phyloP scores from a whole-genome alignment of 2,797 vertebrate genomes.

The Borostomias antarcticus region DNA sequence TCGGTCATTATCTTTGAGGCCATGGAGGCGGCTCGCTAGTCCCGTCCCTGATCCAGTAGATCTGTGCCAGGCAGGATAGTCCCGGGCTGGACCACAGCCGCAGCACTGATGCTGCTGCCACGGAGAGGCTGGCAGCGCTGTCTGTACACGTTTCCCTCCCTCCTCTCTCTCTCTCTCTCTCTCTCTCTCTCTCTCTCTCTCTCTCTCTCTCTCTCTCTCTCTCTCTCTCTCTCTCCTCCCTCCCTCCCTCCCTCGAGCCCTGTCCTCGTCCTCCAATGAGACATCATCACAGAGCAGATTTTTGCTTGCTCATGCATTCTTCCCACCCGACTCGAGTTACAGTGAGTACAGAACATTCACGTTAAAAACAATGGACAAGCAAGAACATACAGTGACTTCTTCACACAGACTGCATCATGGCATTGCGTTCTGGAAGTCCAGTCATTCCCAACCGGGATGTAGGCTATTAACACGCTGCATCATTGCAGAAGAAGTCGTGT shows the following conservation, averaged over 20 bases:
- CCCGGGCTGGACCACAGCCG: slow-evolving; percentile 52
- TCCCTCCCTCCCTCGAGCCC: slow-evolving; percentile 26
- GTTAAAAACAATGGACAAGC: background rate
- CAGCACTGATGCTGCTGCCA: slow-evolving; percentile 49
- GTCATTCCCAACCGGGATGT: too few species aligned
- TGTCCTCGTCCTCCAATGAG: background rate
- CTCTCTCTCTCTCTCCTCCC: slow-evolving; percentile 12
- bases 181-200: slow-evolving; percentile 33
- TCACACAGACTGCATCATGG: too few species aligned
- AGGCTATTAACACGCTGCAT: too few species aligned
- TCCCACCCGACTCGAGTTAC: slow-evolving; percentile 24
- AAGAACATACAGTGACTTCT: background rate
- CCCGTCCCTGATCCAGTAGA: slow-evolving; percentile 16
- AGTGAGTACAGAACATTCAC: slow-evolving; percentile 1
- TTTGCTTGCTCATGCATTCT: slow-evolving; percentile 67
- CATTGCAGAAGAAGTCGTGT: too few species aligned
- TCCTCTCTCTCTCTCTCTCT: slow-evolving; percentile 29
- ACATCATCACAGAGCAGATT: slow-evolving; percentile 28
- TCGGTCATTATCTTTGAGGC: slow-evolving; percentile 74
- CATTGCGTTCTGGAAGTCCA: too few species aligned
- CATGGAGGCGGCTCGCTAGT: slow-evolving; percentile 35
- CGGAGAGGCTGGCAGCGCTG: slow-evolving; percentile 56
- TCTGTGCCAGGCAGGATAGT: slow-evolving; percentile 22
- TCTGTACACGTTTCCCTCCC: slow-evolving; percentile 51
- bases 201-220: slow-evolving; percentile 17